phyloP scores from a whole-genome alignment of 35 echinoderm and acorn worm species.

The Ophiothrix spiculata region DNA sequence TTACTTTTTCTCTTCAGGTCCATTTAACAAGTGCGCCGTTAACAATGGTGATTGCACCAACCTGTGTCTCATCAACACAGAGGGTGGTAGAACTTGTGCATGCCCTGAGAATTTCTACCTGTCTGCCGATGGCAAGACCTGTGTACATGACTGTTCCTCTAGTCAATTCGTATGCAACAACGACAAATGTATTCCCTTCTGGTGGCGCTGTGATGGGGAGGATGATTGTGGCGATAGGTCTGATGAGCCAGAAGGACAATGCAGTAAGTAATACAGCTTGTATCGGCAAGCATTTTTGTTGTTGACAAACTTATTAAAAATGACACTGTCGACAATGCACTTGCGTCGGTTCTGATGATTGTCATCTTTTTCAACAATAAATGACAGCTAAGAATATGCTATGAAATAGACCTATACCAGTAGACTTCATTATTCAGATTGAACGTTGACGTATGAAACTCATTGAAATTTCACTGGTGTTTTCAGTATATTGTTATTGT shows the following conservation, averaged over 20 bases:
- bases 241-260: conserved; percentile 51
- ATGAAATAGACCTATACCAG: no score
- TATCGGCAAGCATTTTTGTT: no score
- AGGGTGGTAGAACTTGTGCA: conserved; percentile 52
- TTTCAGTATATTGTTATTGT: no score
- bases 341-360: no score
- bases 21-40: conserved; percentile 47
- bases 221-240: conserved; percentile 74
- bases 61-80: conserved; percentile 66
- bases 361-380: no score
- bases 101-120: conserved; percentile 80
- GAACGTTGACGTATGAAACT: no score
- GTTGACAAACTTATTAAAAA: no score
- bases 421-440: no score
- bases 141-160: conserved; percentile 62
- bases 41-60: conserved; percentile 76
- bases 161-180: conserved; percentile 76
- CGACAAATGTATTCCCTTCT: conserved; percentile 83
- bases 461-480: no score
- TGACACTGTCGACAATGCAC: no score
- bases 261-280: conserved; percentile 54
- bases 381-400: no score
- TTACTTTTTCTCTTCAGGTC: conserved; percentile 28
- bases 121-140: conserved; percentile 46
- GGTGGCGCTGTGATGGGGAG: conserved; percentile 89